Evolutionary conservation across 2,888 invertebrate genomes (phyloP).

Genomic region (Philaethria dido): DNA sequence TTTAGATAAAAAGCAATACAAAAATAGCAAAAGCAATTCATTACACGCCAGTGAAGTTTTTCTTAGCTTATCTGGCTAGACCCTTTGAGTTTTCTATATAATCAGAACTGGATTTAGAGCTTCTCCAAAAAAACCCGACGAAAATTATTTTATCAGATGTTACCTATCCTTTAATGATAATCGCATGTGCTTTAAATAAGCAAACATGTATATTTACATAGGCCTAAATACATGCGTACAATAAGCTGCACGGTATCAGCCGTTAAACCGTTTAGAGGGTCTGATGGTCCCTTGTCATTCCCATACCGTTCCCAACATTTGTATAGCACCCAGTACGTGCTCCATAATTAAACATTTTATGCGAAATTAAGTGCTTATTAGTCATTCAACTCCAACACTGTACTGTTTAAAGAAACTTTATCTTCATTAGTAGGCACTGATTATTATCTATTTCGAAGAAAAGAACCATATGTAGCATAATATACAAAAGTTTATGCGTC

Average conservation of each 20-base stretch:
- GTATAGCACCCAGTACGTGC: slow-evolving; percentile 6
- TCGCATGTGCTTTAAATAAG: not conserved
- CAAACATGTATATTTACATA: slow-evolving; percentile 11
- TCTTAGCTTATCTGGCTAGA: too few species aligned
- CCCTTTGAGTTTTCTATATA: too few species aligned
- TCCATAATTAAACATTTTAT: slow-evolving; percentile 13
- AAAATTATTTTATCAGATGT: not conserved
- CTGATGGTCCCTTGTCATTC: slow-evolving; percentile 13
- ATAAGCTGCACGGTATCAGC: slow-evolving; percentile 13
- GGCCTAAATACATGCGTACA: slow-evolving; percentile 3
- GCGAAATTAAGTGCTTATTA: not conserved
- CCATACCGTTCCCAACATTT: slow-evolving; percentile 12
- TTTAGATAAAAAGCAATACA: too few species aligned
- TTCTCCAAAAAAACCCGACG: too few species aligned
- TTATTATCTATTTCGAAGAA: not conserved
- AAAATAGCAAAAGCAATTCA: too few species aligned
- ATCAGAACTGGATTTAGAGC: too few species aligned
- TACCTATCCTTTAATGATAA: not conserved
- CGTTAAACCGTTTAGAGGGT: slow-evolving; percentile 7
- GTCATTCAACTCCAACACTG: not conserved
- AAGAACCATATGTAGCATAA: too few species aligned
- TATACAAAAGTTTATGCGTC: too few species aligned
- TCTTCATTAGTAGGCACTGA: not conserved
- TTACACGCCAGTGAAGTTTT: too few species aligned
- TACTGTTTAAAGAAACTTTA: slow-evolving; percentile 4